A percentile compares a stretch with the other conserved stretches of the same genome.
phyloP scores from a whole-genome alignment of 2,113 vertebrate species.

The Beaufortia kweichowensis region DNA sequence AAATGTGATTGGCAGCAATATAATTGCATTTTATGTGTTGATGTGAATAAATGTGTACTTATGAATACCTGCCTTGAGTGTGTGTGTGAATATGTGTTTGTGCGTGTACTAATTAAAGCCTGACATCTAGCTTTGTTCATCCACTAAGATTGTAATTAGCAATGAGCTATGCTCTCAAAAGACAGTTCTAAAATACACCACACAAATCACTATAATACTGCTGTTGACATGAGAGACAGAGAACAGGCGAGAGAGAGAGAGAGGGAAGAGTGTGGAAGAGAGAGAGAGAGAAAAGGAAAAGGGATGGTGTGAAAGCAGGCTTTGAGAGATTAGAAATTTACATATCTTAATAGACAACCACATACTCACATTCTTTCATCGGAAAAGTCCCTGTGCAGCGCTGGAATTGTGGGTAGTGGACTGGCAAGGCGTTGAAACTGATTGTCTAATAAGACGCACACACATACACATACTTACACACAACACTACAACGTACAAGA shows the following conservation, averaged over 20 bases:
- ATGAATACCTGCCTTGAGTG: constrained; percentile 23
- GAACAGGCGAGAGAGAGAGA: constrained; percentile 19
- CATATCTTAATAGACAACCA: constrained; percentile 67
- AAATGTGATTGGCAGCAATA: constrained; percentile 23
- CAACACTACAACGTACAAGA: constrained; percentile 50
- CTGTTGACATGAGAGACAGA: constrained; percentile 44
- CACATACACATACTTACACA: constrained; percentile 35
- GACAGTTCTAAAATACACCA: constrained; percentile 51
- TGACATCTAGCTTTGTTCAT: constrained; percentile 47
- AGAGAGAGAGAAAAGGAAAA: constrained; percentile 39
- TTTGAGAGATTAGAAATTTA: constrained; percentile 64
- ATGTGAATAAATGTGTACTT: constrained; percentile 24
- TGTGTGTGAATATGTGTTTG: constrained; percentile 43
- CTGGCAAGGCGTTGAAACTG: constrained; percentile 53
- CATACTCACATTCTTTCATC: constrained; percentile 60
- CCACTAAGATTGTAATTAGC: constrained; percentile 51
- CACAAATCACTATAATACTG: constrained; percentile 48
- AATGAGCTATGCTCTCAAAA: constrained; percentile 50
- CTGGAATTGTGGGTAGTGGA: constrained; percentile 58
- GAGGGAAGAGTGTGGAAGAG: constrained; percentile 11
- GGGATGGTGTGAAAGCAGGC: constrained; percentile 57
- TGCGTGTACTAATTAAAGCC: constrained; percentile 48
- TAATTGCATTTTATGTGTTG: constrained; percentile 27
- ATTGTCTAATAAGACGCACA: constrained; percentile 50
- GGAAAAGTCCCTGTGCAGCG: constrained; percentile 56